Conservation (phyloP, 2,797 vertebrate species). For the Phalanger gymnotis region DNA sequence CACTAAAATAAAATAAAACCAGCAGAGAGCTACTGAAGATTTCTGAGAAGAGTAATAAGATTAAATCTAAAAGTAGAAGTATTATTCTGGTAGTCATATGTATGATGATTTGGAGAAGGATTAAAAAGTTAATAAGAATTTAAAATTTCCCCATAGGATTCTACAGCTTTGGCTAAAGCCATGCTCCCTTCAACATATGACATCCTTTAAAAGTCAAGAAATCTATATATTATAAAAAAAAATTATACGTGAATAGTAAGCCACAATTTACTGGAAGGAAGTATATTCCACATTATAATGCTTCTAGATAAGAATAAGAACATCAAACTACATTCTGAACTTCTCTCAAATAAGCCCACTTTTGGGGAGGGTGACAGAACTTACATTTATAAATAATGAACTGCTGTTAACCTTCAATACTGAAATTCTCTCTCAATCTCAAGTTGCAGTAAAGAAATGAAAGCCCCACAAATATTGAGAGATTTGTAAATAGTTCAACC, state of each 20-base stretch:
- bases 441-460: neutral
- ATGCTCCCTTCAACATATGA: neutral
- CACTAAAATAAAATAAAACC: no score
- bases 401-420: neutral
- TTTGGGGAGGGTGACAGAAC: neutral
- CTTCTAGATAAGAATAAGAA: constrained; percentile 12
- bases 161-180: neutral
- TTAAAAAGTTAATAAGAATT: constrained; percentile 39
- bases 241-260: neutral
- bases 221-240: neutral
- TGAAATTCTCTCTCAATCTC: neutral
- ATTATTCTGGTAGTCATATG: neutral
- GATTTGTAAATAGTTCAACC: neutral
- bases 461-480: neutral
- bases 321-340: neutral
- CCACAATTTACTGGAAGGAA: neutral
- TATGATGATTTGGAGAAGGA: neutral
- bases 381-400: constrained; percentile 18
- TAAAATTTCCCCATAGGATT: neutral
- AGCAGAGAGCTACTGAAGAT: neutral
- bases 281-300: neutral
- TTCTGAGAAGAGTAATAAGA: neutral
- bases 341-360: constrained; percentile 5
- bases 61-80: neutral
- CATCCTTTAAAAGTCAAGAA: neutral